Base-by-base conservation (phyloP, 2,113 vertebrate species). In the Chrysemys picta region DNA sequence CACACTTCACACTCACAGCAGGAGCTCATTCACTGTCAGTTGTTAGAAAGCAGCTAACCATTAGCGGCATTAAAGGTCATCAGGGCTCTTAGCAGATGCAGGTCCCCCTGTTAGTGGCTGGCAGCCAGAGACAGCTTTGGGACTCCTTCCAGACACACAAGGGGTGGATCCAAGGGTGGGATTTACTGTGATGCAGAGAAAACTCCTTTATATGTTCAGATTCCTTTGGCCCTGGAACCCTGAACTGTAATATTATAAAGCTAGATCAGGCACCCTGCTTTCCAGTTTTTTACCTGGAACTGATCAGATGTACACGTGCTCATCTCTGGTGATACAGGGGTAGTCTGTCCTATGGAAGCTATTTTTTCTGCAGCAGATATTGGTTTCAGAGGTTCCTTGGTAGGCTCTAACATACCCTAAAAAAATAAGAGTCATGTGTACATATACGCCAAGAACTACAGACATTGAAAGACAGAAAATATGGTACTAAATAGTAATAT, bases 361-460 rank as follows among this genome's bases (percentile, higher is more conserved):
- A 99, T 98, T 98, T 98, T 98, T 98, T 98, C 98, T 95, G 99
- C 98, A 97, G 98, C 98, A 97, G 98, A 98, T 65, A 99, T 95
- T 87, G 99, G 98, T 98, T 99, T 98, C 94, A 98, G 89, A 94
- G 99, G 98, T 97, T 99, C 99, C 99, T 99, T 99, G 97, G 99
- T 99, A 93, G 99, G 99, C 91, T 99, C 99, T 97, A 99, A 98
- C 98, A 99, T 99, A 97, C 99, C 99, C 99, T 99, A 97, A 95
- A 95, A 50, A 94, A 96, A 88, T 14, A 79, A 89, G 92, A 92
- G 83, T 12, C 29, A 91, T 79, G 78, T 2, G 12, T 14, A 53
- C 8, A 84, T 12, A 25, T 11, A 89, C 47, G 42, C 21, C 11
- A 94, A 84, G 75, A 93, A 88, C 14, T 91, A 83, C 14, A 91